Evolutionary conservation across 2,888 invertebrate species (phyloP), one percentile per base, ranked within the genome.

Genomic region (Drosophila recens): DNA sequence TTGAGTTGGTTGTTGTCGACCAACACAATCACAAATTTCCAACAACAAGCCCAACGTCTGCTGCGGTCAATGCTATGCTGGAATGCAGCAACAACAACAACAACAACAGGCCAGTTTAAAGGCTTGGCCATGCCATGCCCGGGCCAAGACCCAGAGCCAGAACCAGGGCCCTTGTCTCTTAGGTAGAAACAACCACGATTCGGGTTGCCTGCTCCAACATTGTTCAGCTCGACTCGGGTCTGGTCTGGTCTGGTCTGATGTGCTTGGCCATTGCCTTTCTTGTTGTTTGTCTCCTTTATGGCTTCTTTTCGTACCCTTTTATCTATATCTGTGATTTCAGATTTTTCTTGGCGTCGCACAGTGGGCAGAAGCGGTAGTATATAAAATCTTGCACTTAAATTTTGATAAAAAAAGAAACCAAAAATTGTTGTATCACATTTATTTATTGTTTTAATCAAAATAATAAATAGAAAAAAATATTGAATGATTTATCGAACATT

Each of bases 281-380:
- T 65, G 79, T 87, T 84, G 89, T 88, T 86, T 89, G 89, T 87
- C 90, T 87, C 90, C 81, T 87, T 87, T 90, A 86, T 80, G 75
- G 89, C 84, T 90, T 87, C 87, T 87, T 88, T 88, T 75, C 74
- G 75, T 88, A 86, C 87, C 79, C 79, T 86, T 78, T 90, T 90
- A 86, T 90, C 82, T 78, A 52, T 71, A 86, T 90, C 90, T 82
- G 78, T 79, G 90, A 82, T 90, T 90, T 75, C 64, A 72, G 83
- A 86, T 89, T 82, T 87, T 80, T 76, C 84, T 61, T 72, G 51
- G 27, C 51, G 13, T 46, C 42, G 53, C 46, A 67, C 67, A 56
- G 48, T 64, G 64, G 59, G 3, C 8, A 27, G 27, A 27, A 45
- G 17, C 11, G 11, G 0, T 0, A 43, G 2, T 5, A 20, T 43